Conservation (phyloP, 2,797 vertebrate genomes). For the Pantherophis alleghaniensis region DNA sequence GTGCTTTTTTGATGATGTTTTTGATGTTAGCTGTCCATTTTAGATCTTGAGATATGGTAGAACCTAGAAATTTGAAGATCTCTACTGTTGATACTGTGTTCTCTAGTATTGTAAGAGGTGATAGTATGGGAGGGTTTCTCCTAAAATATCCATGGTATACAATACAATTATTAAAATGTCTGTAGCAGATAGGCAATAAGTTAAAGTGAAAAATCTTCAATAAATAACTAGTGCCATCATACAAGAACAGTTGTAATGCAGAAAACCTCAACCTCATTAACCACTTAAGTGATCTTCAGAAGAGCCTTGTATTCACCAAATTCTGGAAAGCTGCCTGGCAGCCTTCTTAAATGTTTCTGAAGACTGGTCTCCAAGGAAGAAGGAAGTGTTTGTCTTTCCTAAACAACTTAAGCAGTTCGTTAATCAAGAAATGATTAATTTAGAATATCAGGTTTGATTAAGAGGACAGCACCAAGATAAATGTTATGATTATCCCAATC, state of each 20-base stretch:
- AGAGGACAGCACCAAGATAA: background rate
- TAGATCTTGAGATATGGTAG: too few relatives aligned
- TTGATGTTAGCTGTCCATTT: too few relatives aligned
- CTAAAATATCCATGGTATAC: background rate
- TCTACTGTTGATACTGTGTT: too few relatives aligned
- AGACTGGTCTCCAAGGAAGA: background rate
- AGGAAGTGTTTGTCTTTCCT: background rate
- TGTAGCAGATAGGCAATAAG: background rate
- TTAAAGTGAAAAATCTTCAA: background rate
- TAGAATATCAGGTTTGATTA: background rate
- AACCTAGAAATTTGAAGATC: too few relatives aligned
- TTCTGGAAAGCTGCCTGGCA: background rate
- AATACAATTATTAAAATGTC: background rate
- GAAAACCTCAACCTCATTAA: background rate
- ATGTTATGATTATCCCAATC: background rate
- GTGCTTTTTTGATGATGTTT: too few relatives aligned
- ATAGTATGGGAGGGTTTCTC: too few relatives aligned
- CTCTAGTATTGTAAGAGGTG: too few relatives aligned
- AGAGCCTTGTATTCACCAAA: background rate
- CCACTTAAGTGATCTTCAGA: background rate
- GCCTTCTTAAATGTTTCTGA: background rate
- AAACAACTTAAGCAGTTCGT: background rate
- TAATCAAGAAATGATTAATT: background rate
- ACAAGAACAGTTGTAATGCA: background rate
- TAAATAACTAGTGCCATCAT: background rate